Evolutionary conservation across 2,888 invertebrate genomes (phyloP).

Genomic region (Chaitophorus viminalis): DNA sequence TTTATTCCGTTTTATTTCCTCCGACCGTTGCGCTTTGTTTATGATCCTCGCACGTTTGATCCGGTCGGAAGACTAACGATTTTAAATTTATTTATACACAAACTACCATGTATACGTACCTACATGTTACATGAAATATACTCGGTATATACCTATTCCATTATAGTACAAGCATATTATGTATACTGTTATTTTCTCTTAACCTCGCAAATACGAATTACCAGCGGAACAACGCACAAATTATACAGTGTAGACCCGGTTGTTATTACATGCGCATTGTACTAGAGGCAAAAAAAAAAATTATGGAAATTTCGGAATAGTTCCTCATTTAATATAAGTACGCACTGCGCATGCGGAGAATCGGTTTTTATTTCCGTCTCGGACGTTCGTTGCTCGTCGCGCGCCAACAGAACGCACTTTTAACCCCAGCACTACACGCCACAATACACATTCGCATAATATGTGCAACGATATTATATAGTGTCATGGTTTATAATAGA

Average conservation of each 20-base stretch:
- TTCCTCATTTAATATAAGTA: too few relatives aligned
- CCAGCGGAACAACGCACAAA: slow-evolving; percentile 1
- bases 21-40: slow-evolving; percentile 40
- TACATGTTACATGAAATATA: too few relatives aligned
- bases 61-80: slow-evolving; percentile 44
- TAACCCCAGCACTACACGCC: too few relatives aligned
- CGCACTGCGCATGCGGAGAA: neutral
- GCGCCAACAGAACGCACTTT: neutral
- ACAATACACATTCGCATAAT: neutral
- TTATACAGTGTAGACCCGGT: neutral
- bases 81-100: slow-evolving; percentile 11
- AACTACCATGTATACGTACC: neutral
- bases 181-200: neutral
- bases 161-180: too few relatives aligned
- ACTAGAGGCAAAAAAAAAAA: neutral
- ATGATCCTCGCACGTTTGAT: slow-evolving; percentile 48
- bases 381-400: neutral
- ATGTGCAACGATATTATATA: too few relatives aligned
- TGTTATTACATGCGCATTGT: too few relatives aligned
- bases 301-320: slow-evolving; percentile 3
- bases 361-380: neutral
- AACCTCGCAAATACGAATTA: neutral
- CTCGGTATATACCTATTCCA: too few relatives aligned
- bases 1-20: neutral
- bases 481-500: too few relatives aligned